Conservation (phyloP, 2,113 vertebrate species). For the Tetrax tetrax region DNA sequence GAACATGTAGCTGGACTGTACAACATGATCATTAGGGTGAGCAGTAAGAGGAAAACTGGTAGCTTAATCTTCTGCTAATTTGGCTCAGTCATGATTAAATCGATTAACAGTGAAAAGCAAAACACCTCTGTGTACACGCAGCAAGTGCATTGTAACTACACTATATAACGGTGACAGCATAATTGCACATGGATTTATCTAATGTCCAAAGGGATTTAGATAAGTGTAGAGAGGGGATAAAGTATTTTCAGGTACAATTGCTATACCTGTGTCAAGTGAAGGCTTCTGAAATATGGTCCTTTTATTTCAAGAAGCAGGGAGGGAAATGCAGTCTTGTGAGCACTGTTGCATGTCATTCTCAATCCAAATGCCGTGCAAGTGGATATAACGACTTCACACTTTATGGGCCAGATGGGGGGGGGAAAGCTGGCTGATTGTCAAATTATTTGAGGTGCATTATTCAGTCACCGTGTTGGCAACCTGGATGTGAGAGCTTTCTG, state of each 20-base stretch:
- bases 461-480: neutral
- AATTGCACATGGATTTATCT: neutral
- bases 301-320: neutral
- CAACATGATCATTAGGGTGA: neutral
- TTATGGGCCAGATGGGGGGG: neutral
- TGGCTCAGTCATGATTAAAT: neutral
- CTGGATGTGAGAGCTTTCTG: neutral
- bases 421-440: neutral
- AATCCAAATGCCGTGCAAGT: fast-evolving
- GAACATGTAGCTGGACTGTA: neutral
- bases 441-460: neutral
- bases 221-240: neutral
- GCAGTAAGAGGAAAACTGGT: neutral
- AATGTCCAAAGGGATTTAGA: neutral
- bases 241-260: neutral
- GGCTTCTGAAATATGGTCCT: neutral
- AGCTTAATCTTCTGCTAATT: neutral
- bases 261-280: neutral
- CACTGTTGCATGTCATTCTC: neutral
- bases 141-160: neutral
- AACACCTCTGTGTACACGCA: neutral
- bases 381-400: neutral
- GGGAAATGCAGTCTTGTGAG: fast-evolving
- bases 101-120: neutral
- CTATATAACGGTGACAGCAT: neutral